Evolutionary conservation across 2,888 invertebrate genomes (phyloP).

Genomic region (Taenaris catops): DNA sequence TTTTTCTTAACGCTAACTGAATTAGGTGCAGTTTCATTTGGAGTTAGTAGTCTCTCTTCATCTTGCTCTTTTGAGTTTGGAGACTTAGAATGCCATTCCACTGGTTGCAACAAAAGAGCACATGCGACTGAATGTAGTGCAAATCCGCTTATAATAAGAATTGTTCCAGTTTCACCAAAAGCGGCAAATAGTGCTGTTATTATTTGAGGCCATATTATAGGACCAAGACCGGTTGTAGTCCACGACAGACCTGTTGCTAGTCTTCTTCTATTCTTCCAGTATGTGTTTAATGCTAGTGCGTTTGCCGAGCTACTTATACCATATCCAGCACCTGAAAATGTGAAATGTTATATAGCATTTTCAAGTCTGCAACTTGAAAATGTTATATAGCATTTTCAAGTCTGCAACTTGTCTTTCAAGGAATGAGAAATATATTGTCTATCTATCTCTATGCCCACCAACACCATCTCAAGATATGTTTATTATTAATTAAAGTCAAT

Average conservation of each 20-base stretch:
- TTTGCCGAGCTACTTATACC: conserved; percentile 85
- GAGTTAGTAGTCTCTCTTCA: conserved; percentile 41
- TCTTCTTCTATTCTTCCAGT: conserved; percentile 84
- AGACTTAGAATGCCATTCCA: conserved; percentile 84
- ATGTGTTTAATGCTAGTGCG: conserved; percentile 85
- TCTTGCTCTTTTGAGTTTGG: conserved; percentile 37
- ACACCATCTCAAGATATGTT: too few species aligned
- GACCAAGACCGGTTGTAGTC: conserved; percentile 86
- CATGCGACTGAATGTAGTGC: conserved; percentile 84
- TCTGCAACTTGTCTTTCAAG: too few species aligned
- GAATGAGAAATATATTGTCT: too few species aligned
- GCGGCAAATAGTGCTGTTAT: conserved; percentile 81
- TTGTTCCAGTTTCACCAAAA: conserved; percentile 83
- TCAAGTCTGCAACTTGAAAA: too few species aligned
- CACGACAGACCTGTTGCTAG: conserved; percentile 86
- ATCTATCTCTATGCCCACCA: too few species aligned
- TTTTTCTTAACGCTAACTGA: conserved; percentile 34
- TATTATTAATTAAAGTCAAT: too few species aligned
- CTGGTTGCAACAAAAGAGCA: conserved; percentile 85
- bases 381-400: too few species aligned
- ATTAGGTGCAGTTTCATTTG: conserved; percentile 29
- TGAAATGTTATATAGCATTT: neutral
- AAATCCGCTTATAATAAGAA: conserved; percentile 83
- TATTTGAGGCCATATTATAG: conserved; percentile 85
- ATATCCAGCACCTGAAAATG: conserved; percentile 78